These are phyloP conservation scores for Ambastaia sidthimunki DNA, from an alignment of 2,797 vertebrate genomes.

Conservation along the genomic window DNA sequence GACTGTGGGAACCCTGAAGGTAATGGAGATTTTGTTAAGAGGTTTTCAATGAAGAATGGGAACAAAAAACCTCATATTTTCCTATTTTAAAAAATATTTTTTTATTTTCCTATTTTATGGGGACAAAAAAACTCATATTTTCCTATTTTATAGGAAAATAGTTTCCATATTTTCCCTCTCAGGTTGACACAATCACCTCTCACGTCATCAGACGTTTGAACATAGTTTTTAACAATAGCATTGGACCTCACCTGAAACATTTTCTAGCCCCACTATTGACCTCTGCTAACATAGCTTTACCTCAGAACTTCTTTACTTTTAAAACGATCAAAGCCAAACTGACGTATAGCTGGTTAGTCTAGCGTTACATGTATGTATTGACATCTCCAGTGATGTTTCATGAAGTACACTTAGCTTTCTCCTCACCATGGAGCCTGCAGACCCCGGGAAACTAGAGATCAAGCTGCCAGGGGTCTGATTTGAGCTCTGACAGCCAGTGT, in stretches of 20 bases:
- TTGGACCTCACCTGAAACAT: slow-evolving; percentile 27
- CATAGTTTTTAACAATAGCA: slow-evolving; percentile 17
- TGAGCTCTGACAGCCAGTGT: slow-evolving; percentile 24
- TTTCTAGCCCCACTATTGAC: slow-evolving; percentile 3
- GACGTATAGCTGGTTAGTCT: slow-evolving; percentile 14
- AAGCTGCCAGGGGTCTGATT: not conserved
- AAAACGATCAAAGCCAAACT: slow-evolving; percentile 10
- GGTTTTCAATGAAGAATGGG: too few species aligned
- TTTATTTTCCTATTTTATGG: too few species aligned
- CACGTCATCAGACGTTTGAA: not conserved
- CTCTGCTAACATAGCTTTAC: slow-evolving; percentile 19
- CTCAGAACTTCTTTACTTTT: not conserved
- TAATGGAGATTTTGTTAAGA: too few species aligned
- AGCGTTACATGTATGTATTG: slow-evolving; percentile 2
- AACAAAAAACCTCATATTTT: too few species aligned
- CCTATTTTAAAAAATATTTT: too few species aligned
- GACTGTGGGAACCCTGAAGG: too few species aligned
- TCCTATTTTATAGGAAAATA: too few species aligned
- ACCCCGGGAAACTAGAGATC: not conserved
- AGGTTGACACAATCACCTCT: slow-evolving; percentile 17
- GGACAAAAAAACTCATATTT: too few species aligned
- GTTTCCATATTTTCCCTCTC: slow-evolving; percentile 38
- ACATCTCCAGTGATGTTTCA: not conserved
- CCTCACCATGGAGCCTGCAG: not conserved
- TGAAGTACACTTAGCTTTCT: slow-evolving; percentile 23